Evolutionary conservation across 2,888 invertebrate genomes (phyloP).

Genomic region (Poecilobothrus nobilitatus): DNA sequence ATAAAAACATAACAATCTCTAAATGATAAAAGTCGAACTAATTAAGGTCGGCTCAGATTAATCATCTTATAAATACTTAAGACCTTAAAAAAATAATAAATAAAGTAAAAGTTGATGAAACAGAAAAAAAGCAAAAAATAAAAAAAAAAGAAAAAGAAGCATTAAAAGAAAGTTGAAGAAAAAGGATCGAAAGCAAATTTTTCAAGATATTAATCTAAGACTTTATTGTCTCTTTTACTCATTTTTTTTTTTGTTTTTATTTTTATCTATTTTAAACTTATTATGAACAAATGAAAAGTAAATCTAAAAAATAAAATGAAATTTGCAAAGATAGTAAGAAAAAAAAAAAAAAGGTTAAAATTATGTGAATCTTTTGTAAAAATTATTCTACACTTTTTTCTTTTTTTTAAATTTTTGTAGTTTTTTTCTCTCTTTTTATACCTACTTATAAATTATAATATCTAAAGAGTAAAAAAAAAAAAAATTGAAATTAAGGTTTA

Average conservation of each 20-base stretch:
- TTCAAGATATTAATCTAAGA: background rate
- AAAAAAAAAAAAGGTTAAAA: background rate
- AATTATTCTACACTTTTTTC: too few relatives aligned
- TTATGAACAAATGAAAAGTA: background rate
- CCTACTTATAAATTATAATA: background rate
- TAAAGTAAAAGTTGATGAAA: background rate
- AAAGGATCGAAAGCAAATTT: background rate
- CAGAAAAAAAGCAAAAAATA: background rate
- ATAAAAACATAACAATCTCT: too few relatives aligned
- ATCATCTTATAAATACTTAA: background rate
- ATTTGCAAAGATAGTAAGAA: background rate
- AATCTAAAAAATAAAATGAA: background rate
- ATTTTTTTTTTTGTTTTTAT: background rate
- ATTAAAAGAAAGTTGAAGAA: too few relatives aligned
- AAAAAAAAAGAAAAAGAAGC: background rate
- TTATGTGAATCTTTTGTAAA: background rate
- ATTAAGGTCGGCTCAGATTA: background rate
- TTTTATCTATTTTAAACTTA: background rate
- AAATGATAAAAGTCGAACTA: too few relatives aligned
- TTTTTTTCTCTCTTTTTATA: background rate
- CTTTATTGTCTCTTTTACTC: background rate
- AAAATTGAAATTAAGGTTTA: too few relatives aligned
- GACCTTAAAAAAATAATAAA: background rate
- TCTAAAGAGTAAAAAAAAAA: too few relatives aligned
- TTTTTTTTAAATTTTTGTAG: too few relatives aligned